phyloP scores from a whole-genome alignment of 2,888 invertebrate species.

The Phalera bucephala region DNA sequence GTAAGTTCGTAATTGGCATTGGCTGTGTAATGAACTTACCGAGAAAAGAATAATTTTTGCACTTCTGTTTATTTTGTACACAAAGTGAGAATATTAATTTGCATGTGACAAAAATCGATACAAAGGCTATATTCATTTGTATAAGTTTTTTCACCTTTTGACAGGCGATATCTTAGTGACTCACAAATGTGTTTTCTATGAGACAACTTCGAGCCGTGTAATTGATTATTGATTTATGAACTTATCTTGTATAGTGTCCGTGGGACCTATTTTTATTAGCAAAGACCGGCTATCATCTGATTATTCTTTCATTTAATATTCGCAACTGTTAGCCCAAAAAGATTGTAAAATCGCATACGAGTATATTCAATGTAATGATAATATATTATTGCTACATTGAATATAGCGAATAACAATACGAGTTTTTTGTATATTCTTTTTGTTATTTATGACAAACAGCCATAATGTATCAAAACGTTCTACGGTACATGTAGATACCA shows the following conservation, averaged over 20 bases:
- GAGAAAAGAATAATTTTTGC: neutral
- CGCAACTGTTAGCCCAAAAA: conserved; percentile 22
- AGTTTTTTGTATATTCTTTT: no score
- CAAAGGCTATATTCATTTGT: no score
- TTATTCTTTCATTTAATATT: conserved; percentile 44
- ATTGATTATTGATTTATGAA: conserved; percentile 44
- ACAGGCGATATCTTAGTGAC: no score
- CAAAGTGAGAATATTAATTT: no score
- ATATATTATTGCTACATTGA: no score
- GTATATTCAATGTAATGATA: conserved; percentile 24
- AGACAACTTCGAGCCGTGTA: conserved; percentile 11
- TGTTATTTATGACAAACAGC: no score
- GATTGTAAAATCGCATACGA: conserved; percentile 3
- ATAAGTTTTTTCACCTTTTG: no score
- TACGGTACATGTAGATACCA: no score
- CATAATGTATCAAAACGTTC: conserved; percentile 14
- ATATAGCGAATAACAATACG: no score
- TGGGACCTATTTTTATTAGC: no score
- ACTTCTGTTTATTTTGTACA: neutral
- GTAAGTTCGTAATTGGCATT: conserved; percentile 2
- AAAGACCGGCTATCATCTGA: conserved; percentile 50
- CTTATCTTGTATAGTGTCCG: conserved; percentile 64
- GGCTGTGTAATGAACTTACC: neutral
- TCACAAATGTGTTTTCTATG: no score
- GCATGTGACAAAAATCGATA: no score